Evolutionary conservation across 2,113 vertebrate species (phyloP).

Genomic region (Cyprinus carpio): DNA sequence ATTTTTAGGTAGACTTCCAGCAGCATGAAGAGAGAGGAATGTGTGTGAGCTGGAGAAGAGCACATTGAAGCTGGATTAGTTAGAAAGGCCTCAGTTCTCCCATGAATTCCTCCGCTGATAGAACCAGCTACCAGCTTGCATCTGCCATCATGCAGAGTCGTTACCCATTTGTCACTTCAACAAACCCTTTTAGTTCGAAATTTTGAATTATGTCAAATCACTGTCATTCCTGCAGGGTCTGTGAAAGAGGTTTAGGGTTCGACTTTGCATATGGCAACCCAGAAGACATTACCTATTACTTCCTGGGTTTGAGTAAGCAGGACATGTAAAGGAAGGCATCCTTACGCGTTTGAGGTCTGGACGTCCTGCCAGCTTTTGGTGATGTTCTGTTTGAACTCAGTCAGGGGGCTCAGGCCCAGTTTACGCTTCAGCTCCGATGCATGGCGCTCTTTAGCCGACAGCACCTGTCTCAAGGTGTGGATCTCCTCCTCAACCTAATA

Average conservation of each 20-base stretch:
- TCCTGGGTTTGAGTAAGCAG: not conserved
- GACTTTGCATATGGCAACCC: slow-evolving; percentile 3
- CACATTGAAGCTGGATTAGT: not conserved
- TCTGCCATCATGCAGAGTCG: slow-evolving; percentile 17
- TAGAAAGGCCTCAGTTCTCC: not conserved
- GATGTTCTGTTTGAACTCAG: slow-evolving; percentile 88
- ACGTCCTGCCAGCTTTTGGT: slow-evolving; percentile 92
- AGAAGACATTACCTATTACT: not conserved
- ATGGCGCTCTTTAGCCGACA: slow-evolving; percentile 93
- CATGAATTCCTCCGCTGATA: not conserved
- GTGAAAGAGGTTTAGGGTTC: not conserved
- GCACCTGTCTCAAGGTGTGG: slow-evolving; percentile 89
- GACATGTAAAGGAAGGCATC: slow-evolving; percentile 51
- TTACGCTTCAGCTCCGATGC: slow-evolving; percentile 89
- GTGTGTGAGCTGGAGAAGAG: slow-evolving; percentile 17
- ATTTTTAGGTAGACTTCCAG: slow-evolving; percentile 9
- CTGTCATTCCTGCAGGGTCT: not conserved
- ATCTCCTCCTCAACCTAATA: slow-evolving; percentile 96
- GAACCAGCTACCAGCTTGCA: not conserved
- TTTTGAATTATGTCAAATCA: not conserved
- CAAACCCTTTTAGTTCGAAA: not conserved
- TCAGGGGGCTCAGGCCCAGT: slow-evolving; percentile 87
- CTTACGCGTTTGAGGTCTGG: slow-evolving; percentile 93
- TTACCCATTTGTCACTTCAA: not conserved
- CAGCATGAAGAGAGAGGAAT: slow-evolving; percentile 10